Conservation (phyloP, 2,113 vertebrate species). For the Megalops atlanticus region DNA sequence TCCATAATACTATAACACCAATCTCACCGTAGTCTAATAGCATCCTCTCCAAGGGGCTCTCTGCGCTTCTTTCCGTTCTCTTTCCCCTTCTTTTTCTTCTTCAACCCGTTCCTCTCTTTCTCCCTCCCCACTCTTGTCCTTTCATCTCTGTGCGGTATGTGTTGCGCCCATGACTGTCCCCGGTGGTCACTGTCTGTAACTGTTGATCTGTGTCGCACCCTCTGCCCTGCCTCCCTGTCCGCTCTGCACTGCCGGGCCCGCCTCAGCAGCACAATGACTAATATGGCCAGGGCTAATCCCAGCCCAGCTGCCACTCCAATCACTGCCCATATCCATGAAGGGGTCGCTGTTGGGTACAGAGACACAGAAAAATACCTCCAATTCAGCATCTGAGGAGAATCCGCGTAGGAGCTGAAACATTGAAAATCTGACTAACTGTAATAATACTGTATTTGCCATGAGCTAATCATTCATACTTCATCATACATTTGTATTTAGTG, state of each 20-base stretch:
- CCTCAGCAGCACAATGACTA: constrained; percentile 66
- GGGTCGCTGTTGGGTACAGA: constrained; percentile 38
- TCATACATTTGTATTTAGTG: too few relatives aligned
- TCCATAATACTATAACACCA: not conserved
- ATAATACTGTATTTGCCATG: not conserved
- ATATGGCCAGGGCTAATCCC: constrained; percentile 57
- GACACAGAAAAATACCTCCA: not conserved
- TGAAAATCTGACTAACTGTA: too few relatives aligned
- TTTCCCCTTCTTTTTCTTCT: constrained; percentile 70
- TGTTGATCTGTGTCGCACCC: constrained; percentile 53
- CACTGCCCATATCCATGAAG: constrained; percentile 70
- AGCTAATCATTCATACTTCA: not conserved
- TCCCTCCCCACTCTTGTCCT: constrained; percentile 51
- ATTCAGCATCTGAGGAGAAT: too few relatives aligned
- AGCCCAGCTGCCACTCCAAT: constrained; percentile 63
- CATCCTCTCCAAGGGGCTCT: constrained; percentile 85
- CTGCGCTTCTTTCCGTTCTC: constrained; percentile 72
- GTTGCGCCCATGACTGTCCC: constrained; percentile 49
- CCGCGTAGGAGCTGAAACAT: too few relatives aligned
- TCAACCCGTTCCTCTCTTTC: constrained; percentile 59
- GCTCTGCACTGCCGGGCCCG: constrained; percentile 59
- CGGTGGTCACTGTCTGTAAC: constrained; percentile 34
- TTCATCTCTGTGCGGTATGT: constrained; percentile 47
- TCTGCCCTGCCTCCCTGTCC: constrained; percentile 48
- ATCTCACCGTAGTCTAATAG: constrained; percentile 80